Evolutionary conservation across 1,140 invertebrate species (phyloP), one percentile per base, ranked within the genome.

Genomic region (Rhopalosiphum maidis): DNA sequence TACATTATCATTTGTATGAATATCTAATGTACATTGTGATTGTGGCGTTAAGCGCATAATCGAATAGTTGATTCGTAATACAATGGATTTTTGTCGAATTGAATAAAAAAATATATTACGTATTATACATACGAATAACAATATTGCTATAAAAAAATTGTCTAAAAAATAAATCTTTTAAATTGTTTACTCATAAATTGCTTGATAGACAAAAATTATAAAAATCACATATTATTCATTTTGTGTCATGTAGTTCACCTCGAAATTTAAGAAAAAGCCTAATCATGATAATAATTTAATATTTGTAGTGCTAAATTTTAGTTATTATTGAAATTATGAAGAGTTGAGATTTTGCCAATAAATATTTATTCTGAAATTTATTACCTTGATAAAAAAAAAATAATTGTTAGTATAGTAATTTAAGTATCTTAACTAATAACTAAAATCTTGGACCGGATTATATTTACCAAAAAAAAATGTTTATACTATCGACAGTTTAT

Each of bases 221-320:
- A 68, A 60, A 30, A 60, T 90, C 7, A 90, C 89, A 46, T 41
- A 68, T 90, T 90, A 55, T 89, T 55, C 23, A 68, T 43, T 92
- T 48, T 25, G 43, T 83, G 68, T 37, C 82, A 85, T 55, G 91
- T 55, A 86, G 91, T 93, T 93, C 54, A 85, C 91, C 91, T 93
- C 91, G 91, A 55, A 86, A 93, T 54, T 83, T n/a, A n/a, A 93
- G n/a, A 85, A 25, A 55, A 54, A 93, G 91, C 91, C 91, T 93
- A 93, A n/a, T 89, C 35, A 25, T 54, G 22, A 90, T n/a, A 18
- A 90, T 90, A n/a, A 90, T 60, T 60, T 41, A 60, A 41, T 90
- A 41, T 43, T 68, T 90, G n/a, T 60, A 90, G 51, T 41, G 37
- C 37, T 89, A 89, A 35, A 37, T 89, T 89, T 37, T 35, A 41